Evolutionary conservation across 1,140 invertebrate species (phyloP), one percentile per base, ranked within the genome.

Genomic region (Theocolax elegans): DNA sequence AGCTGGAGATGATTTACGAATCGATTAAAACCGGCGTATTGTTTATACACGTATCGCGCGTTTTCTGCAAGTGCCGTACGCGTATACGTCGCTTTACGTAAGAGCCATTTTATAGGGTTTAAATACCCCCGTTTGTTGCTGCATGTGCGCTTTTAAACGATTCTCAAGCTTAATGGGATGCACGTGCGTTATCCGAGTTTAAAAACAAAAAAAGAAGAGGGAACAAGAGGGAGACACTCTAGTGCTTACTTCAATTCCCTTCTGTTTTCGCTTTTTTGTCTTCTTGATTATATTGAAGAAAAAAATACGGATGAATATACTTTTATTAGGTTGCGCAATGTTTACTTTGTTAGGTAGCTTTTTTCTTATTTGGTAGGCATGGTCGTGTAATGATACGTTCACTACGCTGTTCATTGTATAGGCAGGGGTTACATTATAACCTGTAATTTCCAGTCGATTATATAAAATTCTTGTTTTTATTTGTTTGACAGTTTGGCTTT

Each of bases 91-190:
- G 7, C 6, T 53, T 40, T 35, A 49, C 53, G 54, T 56, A 48
- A 48, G 51, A 19, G 53, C 17, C 27, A 17, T 9, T 31, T 40
- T 29, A 38, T 40, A 49, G 27, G 53, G 53, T 42, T 67, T 40
- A 44, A 56, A 67, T 58, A 21, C 64, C 29, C 27, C 8, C 48
- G 2, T 21, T 12, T 12, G 49, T 21, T 13, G 0, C 9, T n/a
- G 27, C 35, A 17, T 12, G 2, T 13, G 15, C 23, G 15, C 44
- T 67, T 40, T 42, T 42, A 53, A 63, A 31, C 49, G 54, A 31
- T 53, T 10, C 49, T 44, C 40, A 27, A 12, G 23, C 51, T 31
- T 70, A 70, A 70, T 70, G 60, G 60, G 68, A 64, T 40, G 68
- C 68, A 64, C 68, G 68, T 64, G 44, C 21, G 29, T 23, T 63